These are phyloP conservation scores for Otolemur garnettii DNA, from an alignment of 2,113 vertebrate species.

Conservation along the genomic window DNA sequence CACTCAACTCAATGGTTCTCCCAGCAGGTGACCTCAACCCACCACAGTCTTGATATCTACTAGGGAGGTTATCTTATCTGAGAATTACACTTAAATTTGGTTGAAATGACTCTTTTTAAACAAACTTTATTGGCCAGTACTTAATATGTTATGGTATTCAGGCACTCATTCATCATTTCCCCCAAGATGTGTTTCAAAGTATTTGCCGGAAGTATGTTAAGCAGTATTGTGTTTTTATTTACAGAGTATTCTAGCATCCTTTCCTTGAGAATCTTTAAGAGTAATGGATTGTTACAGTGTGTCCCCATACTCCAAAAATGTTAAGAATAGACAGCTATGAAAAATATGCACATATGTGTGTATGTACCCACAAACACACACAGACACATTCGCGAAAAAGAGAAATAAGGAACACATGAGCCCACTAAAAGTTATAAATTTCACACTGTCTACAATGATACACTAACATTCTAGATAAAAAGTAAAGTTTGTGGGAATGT, in stretches of 20 bases:
- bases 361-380: neutral
- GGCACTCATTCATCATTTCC: neutral
- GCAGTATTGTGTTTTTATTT: neutral
- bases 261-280: neutral
- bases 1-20: neutral
- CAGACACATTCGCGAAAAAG: neutral
- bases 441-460: neutral
- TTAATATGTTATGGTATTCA: neutral
- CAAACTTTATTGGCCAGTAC: neutral
- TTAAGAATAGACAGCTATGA: neutral
- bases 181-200: neutral
- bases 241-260: neutral
- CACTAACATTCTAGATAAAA: neutral
- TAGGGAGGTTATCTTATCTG: neutral
- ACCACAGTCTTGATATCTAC: neutral
- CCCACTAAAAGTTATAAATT: neutral
- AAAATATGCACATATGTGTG: neutral
- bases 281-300: neutral
- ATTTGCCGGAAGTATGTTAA: neutral
- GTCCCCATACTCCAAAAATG: neutral
- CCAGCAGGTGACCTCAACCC: neutral
- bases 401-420: neutral
- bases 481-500: neutral
- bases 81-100: neutral
- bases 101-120: constrained; percentile 1